Evolutionary conservation across 2,797 vertebrate genomes (phyloP).

Genomic region (Leptodactylus fallax): DNA sequence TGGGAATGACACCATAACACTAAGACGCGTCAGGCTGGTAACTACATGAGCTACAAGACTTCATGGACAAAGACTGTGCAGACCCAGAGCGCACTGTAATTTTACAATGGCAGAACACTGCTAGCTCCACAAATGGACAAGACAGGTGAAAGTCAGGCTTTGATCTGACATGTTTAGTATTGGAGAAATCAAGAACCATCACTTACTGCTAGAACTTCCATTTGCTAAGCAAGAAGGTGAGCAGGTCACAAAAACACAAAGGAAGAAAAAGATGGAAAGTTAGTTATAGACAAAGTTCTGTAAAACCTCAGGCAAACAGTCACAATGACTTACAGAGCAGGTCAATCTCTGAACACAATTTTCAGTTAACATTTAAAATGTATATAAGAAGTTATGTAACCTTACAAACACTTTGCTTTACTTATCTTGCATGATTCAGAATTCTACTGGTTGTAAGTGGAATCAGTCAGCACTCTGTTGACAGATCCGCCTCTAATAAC

Average conservation of each 20-base stretch:
- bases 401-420: neutral
- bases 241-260: slow-evolving; percentile 91
- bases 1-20: neutral
- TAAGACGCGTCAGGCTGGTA: neutral
- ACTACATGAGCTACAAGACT: slow-evolving; percentile 62
- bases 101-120: slow-evolving; percentile 69
- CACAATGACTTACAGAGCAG: neutral
- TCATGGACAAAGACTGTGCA: slow-evolving; percentile 68
- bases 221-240: slow-evolving; percentile 99
- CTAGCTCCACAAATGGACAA: slow-evolving; percentile 73
- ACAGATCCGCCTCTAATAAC: neutral
- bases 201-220: slow-evolving; percentile 99
- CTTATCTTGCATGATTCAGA: neutral
- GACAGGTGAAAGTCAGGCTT: slow-evolving; percentile 80
- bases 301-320: slow-evolving; percentile 74
- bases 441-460: neutral
- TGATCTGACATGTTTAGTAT: slow-evolving; percentile 80
- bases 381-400: neutral
- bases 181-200: slow-evolving; percentile 90
- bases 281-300: slow-evolving; percentile 84
- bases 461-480: neutral
- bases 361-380: neutral
- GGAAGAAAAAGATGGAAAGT: slow-evolving; percentile 95
- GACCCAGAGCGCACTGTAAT: slow-evolving; percentile 71
- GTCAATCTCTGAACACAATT: neutral